phyloP scores from a whole-genome alignment of 2,888 invertebrate genomes.

The Thera britannica region DNA sequence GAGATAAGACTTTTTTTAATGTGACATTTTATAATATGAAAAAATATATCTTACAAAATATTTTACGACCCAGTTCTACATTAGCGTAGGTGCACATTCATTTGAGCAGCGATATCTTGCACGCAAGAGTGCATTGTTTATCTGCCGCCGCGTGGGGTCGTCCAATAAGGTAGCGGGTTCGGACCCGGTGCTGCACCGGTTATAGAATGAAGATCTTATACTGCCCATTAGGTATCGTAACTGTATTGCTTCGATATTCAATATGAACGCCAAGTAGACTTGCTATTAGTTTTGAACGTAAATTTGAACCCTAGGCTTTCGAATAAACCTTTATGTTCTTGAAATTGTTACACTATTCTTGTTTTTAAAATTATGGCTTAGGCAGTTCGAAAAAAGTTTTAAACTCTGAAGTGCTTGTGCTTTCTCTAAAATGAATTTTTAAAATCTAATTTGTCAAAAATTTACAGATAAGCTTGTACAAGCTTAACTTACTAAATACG shows the following conservation, averaged over 20 bases:
- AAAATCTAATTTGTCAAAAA: no score
- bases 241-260: slow-evolving; percentile 29
- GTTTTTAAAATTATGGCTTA: no score
- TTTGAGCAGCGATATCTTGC: slow-evolving; percentile 61
- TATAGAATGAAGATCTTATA: slow-evolving; percentile 47
- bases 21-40: no score
- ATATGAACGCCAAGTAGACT: slow-evolving; percentile 7
- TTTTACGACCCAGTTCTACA: slow-evolving; percentile 34
- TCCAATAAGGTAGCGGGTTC: slow-evolving; percentile 69
- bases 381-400: no score
- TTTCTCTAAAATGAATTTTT: no score
- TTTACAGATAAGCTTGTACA: no score
- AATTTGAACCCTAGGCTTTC: not conserved
- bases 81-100: slow-evolving; percentile 45
- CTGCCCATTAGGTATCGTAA: slow-evolving; percentile 31
- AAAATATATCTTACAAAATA: no score
- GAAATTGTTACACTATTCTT: no score
- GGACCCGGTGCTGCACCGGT: slow-evolving; percentile 50
- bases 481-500: no score
- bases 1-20: no score
- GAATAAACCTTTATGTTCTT: not conserved
- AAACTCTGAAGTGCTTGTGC: no score
- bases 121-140: slow-evolving; percentile 65
- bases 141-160: slow-evolving; percentile 67
- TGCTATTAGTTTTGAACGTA: not conserved